Conservation (phyloP, 2,113 vertebrate species). For the Apodemus speciosus region DNA sequence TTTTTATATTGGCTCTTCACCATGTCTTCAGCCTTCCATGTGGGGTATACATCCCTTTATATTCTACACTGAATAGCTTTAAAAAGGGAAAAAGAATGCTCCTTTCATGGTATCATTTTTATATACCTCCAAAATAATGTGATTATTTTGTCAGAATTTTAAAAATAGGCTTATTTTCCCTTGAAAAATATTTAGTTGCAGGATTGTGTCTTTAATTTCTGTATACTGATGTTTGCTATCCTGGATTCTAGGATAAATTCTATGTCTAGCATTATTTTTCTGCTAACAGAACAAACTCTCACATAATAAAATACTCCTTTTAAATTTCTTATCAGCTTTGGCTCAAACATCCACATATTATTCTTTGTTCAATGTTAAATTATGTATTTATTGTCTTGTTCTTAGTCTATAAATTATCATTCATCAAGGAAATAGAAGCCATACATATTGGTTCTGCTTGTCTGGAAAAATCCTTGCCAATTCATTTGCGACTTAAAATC, state of each 20-base stretch:
- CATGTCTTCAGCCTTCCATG: constrained; percentile 55
- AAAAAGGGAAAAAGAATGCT: constrained; percentile 38
- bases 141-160: constrained; percentile 70
- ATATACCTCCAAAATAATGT: constrained; percentile 40
- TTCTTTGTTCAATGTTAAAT: constrained; percentile 42
- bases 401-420: not conserved
- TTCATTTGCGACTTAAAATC: not conserved
- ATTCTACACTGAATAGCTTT: constrained; percentile 49
- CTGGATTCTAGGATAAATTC: constrained; percentile 43
- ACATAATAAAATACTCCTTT: constrained; percentile 21
- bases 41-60: constrained; percentile 39
- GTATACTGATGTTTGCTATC: constrained; percentile 30
- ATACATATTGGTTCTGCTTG: not conserved
- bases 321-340: constrained; percentile 39
- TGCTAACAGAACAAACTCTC: not conserved
- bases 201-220: constrained; percentile 42
- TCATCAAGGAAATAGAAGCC: not conserved
- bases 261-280: constrained; percentile 44
- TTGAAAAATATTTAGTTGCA: constrained; percentile 49
- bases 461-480: not conserved
- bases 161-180: constrained; percentile 41
- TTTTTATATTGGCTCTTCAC: constrained; percentile 45
- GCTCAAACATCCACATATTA: not conserved
- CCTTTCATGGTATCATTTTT: constrained; percentile 42
- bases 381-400: not conserved